These are phyloP conservation scores for Heliconius cydno DNA, from an alignment of 2,888 invertebrate species.

Conservation along the genomic window DNA sequence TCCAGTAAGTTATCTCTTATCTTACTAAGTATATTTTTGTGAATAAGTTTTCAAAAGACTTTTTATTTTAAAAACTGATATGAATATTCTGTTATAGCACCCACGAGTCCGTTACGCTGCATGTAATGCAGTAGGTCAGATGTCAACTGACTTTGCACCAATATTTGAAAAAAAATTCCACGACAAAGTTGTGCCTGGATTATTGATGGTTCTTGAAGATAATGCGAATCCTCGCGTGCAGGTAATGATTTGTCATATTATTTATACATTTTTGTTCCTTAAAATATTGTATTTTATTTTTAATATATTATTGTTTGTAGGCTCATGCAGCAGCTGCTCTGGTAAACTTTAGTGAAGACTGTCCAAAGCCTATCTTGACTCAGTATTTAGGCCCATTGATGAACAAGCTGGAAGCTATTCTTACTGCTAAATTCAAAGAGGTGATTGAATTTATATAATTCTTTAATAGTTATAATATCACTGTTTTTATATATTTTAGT, in stretches of 20 bases:
- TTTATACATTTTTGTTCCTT: background rate
- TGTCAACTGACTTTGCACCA: slow-evolving; percentile 99
- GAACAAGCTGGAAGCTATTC: slow-evolving; percentile 93
- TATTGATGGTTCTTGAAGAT: slow-evolving; percentile 94
- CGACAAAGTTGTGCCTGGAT: slow-evolving; percentile 95
- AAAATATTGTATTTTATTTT: background rate
- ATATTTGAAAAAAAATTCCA: slow-evolving; percentile 99
- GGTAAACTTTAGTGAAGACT: slow-evolving; percentile 99
- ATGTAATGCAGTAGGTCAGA: slow-evolving; percentile 99
- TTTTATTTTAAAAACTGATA: background rate
- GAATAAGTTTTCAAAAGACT: background rate
- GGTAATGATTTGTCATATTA: slow-evolving; percentile 67
- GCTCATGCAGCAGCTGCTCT: slow-evolving; percentile 95
- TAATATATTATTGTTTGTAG: slow-evolving; percentile 61
- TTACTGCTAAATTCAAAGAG: slow-evolving; percentile 97
- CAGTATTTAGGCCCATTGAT: slow-evolving; percentile 96
- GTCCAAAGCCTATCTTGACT: slow-evolving; percentile 96
- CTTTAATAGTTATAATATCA: background rate
- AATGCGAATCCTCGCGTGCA: slow-evolving; percentile 96
- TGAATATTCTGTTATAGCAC: slow-evolving; percentile 82
- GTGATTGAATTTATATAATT: slow-evolving; percentile 58
- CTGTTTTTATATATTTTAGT: slow-evolving; percentile 5
- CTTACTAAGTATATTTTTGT: too few species aligned
- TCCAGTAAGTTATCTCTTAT: slow-evolving; percentile 82
- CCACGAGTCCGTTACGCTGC: slow-evolving; percentile 97